Percentiles rank a stretch among this genome's conserved stretches.
phyloP scores from a whole-genome alignment of 2,797 vertebrate genomes.

The Malurus splendens region DNA sequence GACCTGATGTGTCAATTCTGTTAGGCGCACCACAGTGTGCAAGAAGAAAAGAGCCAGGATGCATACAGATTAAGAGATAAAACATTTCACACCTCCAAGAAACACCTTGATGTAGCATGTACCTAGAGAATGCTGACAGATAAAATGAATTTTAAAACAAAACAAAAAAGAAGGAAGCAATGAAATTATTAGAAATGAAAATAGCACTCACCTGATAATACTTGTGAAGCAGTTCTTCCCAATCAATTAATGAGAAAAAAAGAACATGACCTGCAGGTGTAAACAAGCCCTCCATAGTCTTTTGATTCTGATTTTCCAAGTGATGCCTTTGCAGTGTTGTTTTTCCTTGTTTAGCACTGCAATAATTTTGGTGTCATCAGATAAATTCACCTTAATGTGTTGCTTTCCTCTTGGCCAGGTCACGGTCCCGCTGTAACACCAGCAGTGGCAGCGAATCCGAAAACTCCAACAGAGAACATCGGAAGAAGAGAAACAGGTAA shows the following conservation, averaged over 20 bases:
- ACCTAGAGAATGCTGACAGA: background rate
- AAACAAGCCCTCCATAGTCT: background rate
- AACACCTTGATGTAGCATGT: background rate
- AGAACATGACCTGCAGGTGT: background rate
- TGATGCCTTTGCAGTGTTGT: background rate
- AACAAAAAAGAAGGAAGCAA: background rate
- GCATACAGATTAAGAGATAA: background rate
- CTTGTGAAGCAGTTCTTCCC: background rate
- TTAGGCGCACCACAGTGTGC: background rate
- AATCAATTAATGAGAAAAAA: background rate
- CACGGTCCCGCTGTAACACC: constrained; percentile 85
- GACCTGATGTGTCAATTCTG: background rate
- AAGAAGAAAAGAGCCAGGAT: background rate
- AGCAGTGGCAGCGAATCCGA: constrained; percentile 89
- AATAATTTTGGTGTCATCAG: background rate
- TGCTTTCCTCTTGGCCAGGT: constrained; percentile 62
- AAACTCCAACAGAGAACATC: constrained; percentile 79
- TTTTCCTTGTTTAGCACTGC: background rate
- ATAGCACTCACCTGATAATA: background rate
- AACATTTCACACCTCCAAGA: background rate
- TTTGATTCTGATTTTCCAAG: background rate
- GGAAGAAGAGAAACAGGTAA: constrained; percentile 84
- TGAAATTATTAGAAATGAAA: background rate
- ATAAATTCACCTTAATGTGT: background rate
- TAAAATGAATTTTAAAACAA: background rate